phyloP scores from a whole-genome alignment of 2,888 invertebrate genomes.

The Drosophila conformis region DNA sequence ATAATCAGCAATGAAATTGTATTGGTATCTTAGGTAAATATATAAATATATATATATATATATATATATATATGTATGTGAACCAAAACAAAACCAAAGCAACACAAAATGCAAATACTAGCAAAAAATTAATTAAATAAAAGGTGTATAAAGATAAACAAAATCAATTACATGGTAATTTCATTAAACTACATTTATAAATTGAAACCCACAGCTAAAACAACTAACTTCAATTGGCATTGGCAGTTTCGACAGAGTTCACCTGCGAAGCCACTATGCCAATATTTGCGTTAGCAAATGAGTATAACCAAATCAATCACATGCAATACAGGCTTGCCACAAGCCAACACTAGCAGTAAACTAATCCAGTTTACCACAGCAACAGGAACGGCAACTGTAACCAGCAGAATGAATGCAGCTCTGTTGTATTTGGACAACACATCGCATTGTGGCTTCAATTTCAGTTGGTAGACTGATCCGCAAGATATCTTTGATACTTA shows the following conservation, averaged over 20 bases:
- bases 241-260: constrained; percentile 1
- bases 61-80: constrained; percentile 19
- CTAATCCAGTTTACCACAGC: constrained; percentile 32
- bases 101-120: constrained; percentile 50
- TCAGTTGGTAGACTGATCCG: constrained; percentile 53
- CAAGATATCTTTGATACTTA: constrained; percentile 51
- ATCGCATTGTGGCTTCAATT: constrained; percentile 57
- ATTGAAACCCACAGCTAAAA: constrained; percentile 19
- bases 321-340: constrained; percentile 60
- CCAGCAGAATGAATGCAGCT: constrained; percentile 21
- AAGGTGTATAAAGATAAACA: constrained; percentile 65
- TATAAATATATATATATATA: constrained; percentile 16
- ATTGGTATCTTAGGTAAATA: constrained; percentile 69
- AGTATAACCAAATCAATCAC: constrained; percentile 71
- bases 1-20: constrained; percentile 75
- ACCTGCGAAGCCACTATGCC: constrained; percentile 24
- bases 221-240: constrained; percentile 13
- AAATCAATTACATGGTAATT: constrained; percentile 57
- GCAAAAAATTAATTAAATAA: constrained; percentile 68
- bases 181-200: constrained; percentile 51
- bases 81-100: constrained; percentile 24
- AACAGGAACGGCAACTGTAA: background rate
- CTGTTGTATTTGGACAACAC: constrained; percentile 44
- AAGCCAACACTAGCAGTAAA: constrained; percentile 54
- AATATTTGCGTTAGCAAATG: constrained; percentile 72